phyloP scores from a whole-genome alignment of 2,888 invertebrate species.

The Phalera bucephala region DNA sequence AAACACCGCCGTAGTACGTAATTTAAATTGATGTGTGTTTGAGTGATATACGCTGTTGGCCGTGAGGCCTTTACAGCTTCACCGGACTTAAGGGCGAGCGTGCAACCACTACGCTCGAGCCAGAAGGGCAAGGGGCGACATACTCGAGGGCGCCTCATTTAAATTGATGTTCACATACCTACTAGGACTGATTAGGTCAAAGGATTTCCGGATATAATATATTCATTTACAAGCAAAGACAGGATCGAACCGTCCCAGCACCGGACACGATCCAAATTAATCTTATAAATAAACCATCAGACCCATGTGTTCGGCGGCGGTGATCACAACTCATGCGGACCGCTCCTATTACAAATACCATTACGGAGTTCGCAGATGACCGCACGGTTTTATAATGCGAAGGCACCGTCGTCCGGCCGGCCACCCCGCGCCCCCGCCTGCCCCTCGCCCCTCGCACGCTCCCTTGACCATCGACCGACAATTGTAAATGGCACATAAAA shows the following conservation, averaged over 20 bases:
- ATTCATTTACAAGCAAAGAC: conserved; percentile 17
- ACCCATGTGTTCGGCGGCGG: conserved; percentile 60
- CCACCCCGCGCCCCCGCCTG: conserved; percentile 43
- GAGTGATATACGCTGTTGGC: too few species aligned
- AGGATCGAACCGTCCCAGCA: conserved; percentile 17
- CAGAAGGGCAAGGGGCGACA: too few species aligned
- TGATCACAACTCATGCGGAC: conserved; percentile 70
- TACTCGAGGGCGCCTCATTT: too few species aligned
- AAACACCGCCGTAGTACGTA: too few species aligned
- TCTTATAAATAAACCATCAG: conserved; percentile 71
- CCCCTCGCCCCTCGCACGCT: conserved; percentile 56
- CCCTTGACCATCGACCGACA: conserved; percentile 85
- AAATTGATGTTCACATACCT: too few species aligned
- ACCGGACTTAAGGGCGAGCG: too few species aligned
- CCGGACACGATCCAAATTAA: conserved; percentile 49
- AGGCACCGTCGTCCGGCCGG: conserved; percentile 64
- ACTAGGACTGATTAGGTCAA: neutral
- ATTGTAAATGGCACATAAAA: conserved; percentile 85
- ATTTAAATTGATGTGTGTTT: too few species aligned
- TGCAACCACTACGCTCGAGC: too few species aligned
- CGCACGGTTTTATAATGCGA: conserved; percentile 83
- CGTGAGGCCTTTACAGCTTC: too few species aligned
- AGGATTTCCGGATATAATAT: conserved; percentile 11
- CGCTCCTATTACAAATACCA: conserved; percentile 78
- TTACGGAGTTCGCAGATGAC: conserved; percentile 81